Base-by-base conservation (phyloP, 1,140 invertebrate species). In the Chrysopa pallens region DNA sequence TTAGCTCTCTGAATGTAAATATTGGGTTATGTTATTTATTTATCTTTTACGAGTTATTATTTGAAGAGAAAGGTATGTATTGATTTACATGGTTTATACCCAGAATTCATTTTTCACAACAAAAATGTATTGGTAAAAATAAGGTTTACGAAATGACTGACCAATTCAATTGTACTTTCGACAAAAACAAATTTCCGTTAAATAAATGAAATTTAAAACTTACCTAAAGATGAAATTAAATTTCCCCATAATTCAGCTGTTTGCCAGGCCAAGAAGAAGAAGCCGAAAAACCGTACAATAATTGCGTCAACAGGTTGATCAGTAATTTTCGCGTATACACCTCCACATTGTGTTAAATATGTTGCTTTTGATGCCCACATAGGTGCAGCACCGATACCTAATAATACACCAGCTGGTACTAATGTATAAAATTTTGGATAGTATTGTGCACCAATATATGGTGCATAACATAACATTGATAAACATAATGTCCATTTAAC, bases 221-320 rank as follows among this genome's bases (percentile, higher is more conserved):
- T 59, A 90, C 82, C 84, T 50, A 88, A 67, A 40, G 90, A 95
- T n/a, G 91, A 94, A 50, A 96, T 87, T 29, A 96, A 71, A 66
- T 96, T 96, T 55, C 92, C 92, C 87, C 88, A 87, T 7, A 94
- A 74, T 62, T 92, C 87, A 43, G 91, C 85, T 0, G 85, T 86
- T 57, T 98, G 93, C 78, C 93, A 96, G 43, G 91, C 79, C 46
- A 96, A 78, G 68, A 97, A 97, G 75, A 98, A 98, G 69, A 95
- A 87, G 15, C 93, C 93, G 62, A 97, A 98, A 72, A 96, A 96
- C 50, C 87, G 63, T 33, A 92, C 87, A 42, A 96, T 85, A 48
- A 94, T 86, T 6, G 81, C 84, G 58, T 94, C 88, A 6, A 84
- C 76, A 1, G 81, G 71, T 53, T 91, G 82, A 47, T 88, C 85